Conservation (phyloP, 35 echinoderm and acorn worm genomes). For the Diadema setosum region DNA sequence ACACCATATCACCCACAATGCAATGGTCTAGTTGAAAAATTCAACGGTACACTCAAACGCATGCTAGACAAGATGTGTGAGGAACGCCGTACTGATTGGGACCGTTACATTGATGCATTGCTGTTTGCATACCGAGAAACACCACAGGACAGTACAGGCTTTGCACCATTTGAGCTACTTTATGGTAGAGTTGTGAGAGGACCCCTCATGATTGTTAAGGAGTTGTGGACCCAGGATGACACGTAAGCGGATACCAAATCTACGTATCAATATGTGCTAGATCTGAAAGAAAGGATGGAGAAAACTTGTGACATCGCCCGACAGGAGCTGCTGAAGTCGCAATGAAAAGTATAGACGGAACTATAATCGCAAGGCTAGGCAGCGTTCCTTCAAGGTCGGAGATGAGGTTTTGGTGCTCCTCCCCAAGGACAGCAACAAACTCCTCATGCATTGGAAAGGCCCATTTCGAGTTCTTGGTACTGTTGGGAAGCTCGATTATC, state of each 20-base stretch:
- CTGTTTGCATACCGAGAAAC: conserved; percentile 46
- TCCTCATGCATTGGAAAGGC: conserved; percentile 61
- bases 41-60: conserved; percentile 45
- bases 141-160: conserved; percentile 37
- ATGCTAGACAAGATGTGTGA: conserved; percentile 20
- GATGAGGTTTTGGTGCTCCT: conserved; percentile 54
- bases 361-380: conserved; percentile 51
- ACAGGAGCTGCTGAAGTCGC: conserved; percentile 28
- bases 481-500: conserved; percentile 46
- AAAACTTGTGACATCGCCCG: conserved; percentile 42
- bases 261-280: conserved; percentile 57
- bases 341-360: not conserved
- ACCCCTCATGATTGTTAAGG: conserved; percentile 30
- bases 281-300: conserved; percentile 14
- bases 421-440: conserved; percentile 59
- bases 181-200: conserved; percentile 64
- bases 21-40: conserved; percentile 39
- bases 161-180: conserved; percentile 71
- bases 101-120: conserved; percentile 34
- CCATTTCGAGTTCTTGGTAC: conserved; percentile 33
- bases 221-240: conserved; percentile 38
- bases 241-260: not conserved
- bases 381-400: conserved; percentile 19
- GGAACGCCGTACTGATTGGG: conserved; percentile 50
- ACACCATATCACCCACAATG: not conserved